phyloP scores from a whole-genome alignment of 2,888 invertebrate genomes.

The Ashinkailepas kermadecensis region DNA sequence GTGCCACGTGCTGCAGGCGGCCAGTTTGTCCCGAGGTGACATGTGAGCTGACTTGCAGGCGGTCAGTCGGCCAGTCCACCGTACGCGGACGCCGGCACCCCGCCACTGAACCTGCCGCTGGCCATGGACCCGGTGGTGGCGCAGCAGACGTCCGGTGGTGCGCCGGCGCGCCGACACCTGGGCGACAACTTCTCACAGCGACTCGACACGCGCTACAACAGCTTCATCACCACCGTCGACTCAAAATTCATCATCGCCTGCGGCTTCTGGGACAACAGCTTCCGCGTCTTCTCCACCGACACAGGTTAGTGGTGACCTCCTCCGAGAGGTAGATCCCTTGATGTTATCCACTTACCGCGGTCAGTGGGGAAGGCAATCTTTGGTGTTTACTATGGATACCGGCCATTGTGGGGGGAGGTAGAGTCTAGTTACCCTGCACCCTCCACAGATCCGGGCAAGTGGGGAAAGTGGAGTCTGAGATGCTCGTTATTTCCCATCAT shows the following conservation, averaged over 20 bases:
- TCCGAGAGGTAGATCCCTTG: neutral
- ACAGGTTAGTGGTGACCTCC: constrained; percentile 56
- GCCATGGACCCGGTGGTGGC: constrained; percentile 94
- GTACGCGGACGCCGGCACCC: constrained; percentile 67
- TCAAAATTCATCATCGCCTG: constrained; percentile 85
- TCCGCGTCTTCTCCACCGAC: constrained; percentile 93
- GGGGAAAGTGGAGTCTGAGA: too few relatives aligned
- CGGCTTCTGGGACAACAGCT: constrained; percentile 99
- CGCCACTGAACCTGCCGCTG: constrained; percentile 69
- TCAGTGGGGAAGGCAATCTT: too few relatives aligned
- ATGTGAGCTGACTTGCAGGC: neutral
- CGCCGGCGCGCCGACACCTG: constrained; percentile 70
- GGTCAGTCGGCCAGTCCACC: constrained; percentile 53
- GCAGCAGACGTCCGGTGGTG: constrained; percentile 47
- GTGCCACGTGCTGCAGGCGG: too few relatives aligned
- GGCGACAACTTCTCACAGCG: constrained; percentile 99
- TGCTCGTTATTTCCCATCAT: too few relatives aligned
- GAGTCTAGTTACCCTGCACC: too few relatives aligned
- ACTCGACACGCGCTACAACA: constrained; percentile 82
- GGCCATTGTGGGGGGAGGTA: too few relatives aligned
- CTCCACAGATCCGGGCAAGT: too few relatives aligned
- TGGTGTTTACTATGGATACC: too few relatives aligned
- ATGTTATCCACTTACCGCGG: too few relatives aligned
- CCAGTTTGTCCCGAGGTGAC: too few relatives aligned
- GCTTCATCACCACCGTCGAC: constrained; percentile 97